Percentiles rank a stretch among this genome's conserved stretches.
phyloP scores from a whole-genome alignment of 2,888 invertebrate genomes.

The Notodonta dromedarius region DNA sequence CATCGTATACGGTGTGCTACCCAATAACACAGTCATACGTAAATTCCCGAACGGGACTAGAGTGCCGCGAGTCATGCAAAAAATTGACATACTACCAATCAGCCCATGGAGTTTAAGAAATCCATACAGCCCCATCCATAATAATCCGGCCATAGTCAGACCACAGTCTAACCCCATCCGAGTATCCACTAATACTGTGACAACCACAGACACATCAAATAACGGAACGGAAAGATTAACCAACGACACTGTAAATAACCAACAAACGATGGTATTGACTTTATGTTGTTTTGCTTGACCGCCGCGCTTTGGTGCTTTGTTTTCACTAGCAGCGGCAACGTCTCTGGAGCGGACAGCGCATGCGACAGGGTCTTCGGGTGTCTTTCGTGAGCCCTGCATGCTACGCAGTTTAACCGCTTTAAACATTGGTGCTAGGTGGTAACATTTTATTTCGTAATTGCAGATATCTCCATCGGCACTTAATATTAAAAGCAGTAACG shows the following conservation, averaged over 20 bases:
- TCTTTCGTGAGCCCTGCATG: constrained; percentile 66
- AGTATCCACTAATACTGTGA: constrained; percentile 88
- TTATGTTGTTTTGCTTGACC: constrained; percentile 80
- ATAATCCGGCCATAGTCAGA: constrained; percentile 83
- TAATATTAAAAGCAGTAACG: constrained; percentile 81
- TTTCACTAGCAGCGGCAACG: constrained; percentile 53
- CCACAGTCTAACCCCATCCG: constrained; percentile 84
- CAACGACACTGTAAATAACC: constrained; percentile 84
- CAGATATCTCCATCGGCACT: constrained; percentile 81
- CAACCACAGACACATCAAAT: constrained; percentile 82
- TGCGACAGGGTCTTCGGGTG: constrained; percentile 46
- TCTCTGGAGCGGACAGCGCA: constrained; percentile 47
- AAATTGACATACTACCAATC: constrained; percentile 85
- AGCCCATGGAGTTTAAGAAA: constrained; percentile 85
- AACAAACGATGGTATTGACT: constrained; percentile 81
- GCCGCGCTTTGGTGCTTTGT: constrained; percentile 72
- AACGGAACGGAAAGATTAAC: constrained; percentile 83
- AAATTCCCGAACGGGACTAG: constrained; percentile 92
- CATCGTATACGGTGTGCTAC: constrained; percentile 90
- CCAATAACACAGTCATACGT: constrained; percentile 91
- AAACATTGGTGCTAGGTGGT: constrained; percentile 63
- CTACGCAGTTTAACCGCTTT: constrained; percentile 60
- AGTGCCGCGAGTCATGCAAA: constrained; percentile 87
- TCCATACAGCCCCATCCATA: constrained; percentile 85
- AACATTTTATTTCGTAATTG: constrained; percentile 80